phyloP scores from a whole-genome alignment of 1,140 invertebrate genomes.

The Drosophila guanche region DNA sequence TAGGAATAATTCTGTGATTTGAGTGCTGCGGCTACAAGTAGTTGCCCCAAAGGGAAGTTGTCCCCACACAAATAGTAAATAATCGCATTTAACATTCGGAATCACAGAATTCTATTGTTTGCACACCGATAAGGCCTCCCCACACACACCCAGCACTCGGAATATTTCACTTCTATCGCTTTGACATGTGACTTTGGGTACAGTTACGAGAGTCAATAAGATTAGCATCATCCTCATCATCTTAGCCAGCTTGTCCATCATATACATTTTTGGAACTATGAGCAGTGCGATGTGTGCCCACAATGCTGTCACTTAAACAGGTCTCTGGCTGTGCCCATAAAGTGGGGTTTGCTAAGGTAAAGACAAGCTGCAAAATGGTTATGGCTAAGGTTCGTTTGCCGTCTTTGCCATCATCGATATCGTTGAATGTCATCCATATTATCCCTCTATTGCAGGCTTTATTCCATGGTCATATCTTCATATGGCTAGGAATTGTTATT shows the following conservation, averaged over 20 bases:
- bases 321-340: no score
- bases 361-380: no score
- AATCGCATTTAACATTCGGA: constrained; percentile 35
- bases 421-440: no score
- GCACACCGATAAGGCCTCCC: constrained; percentile 30
- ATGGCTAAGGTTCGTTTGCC: no score
- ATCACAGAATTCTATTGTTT: constrained; percentile 44
- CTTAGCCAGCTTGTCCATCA: neutral
- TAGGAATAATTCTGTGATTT: constrained; percentile 69
- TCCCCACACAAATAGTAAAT: constrained; percentile 37
- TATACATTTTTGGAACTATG: neutral
- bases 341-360: no score
- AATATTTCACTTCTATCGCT: neutral
- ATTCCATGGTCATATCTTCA: no score
- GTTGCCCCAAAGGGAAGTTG: constrained; percentile 9
- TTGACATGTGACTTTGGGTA: constrained; percentile 19
- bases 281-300: no score
- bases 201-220: constrained; percentile 43
- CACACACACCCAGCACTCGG: neutral
- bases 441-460: no score
- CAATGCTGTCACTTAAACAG: no score
- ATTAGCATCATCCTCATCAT: constrained; percentile 25
- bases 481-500: no score
- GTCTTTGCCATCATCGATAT: no score
- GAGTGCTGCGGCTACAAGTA: neutral